These are phyloP conservation scores for Drosophila saltans DNA, from an alignment of 1,140 invertebrate genomes.

Conservation along the genomic window DNA sequence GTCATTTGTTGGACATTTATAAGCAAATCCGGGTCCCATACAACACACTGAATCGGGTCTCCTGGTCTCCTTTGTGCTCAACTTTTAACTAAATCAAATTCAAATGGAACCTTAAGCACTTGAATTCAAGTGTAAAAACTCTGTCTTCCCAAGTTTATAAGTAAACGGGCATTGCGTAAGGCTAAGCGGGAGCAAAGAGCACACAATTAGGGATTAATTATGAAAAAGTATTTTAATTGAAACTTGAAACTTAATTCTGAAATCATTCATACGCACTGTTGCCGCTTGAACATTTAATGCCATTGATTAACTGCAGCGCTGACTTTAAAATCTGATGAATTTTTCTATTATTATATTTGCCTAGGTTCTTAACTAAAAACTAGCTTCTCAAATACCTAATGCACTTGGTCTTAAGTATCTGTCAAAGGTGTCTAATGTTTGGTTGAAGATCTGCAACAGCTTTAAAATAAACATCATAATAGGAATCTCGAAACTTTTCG, in stretches of 20 bases:
- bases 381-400: too few species aligned
- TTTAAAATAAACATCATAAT: too few species aligned
- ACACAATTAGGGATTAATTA: constrained; percentile 10
- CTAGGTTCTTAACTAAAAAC: background rate
- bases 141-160: constrained; percentile 46
- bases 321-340: background rate
- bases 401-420: too few species aligned
- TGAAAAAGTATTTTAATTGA: constrained; percentile 19
- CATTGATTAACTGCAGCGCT: constrained; percentile 10
- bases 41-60: constrained; percentile 32
- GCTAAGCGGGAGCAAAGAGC: background rate
- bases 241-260: constrained; percentile 3
- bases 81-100: constrained; percentile 70
- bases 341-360: background rate
- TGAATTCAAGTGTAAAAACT: constrained; percentile 62
- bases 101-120: constrained; percentile 48
- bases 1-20: constrained; percentile 79
- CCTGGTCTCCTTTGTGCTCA: constrained; percentile 29
- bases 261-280: constrained; percentile 17
- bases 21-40: constrained; percentile 57
- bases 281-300: background rate
- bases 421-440: too few species aligned
- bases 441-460: too few species aligned
- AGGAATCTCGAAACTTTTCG: too few species aligned
- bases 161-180: background rate